phyloP scores from a whole-genome alignment of 1,140 invertebrate genomes.

The Ceratosolen fusciceps region DNA sequence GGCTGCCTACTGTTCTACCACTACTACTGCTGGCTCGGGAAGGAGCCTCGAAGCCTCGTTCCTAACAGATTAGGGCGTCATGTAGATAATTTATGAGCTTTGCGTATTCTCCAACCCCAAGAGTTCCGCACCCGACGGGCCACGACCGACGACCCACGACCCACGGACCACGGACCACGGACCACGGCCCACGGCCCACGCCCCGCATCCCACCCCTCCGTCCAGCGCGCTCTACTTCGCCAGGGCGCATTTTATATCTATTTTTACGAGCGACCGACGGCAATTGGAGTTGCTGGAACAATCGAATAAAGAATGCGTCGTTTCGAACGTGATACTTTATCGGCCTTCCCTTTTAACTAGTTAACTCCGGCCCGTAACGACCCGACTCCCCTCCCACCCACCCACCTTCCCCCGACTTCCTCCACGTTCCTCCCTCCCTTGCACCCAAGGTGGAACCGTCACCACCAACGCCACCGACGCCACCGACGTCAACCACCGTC shows the following conservation, averaged over 20 bases:
- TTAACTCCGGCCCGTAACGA: neutral
- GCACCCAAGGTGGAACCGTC: too few relatives aligned
- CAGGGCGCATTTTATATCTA: conserved; percentile 37
- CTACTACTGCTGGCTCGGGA: neutral
- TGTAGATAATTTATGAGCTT: conserved; percentile 45
- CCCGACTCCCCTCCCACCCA: neutral
- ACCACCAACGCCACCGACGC: too few relatives aligned
- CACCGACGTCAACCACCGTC: too few relatives aligned
- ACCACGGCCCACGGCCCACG: too few relatives aligned
- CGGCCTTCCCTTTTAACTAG: conserved; percentile 25
- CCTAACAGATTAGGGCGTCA: conserved; percentile 45
- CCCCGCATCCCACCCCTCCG: neutral
- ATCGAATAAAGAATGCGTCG: conserved; percentile 42
- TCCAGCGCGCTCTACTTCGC: neutral
- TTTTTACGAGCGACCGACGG: conserved; percentile 27
- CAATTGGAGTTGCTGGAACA: conserved; percentile 33
- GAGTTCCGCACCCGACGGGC: too few relatives aligned
- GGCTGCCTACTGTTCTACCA: too few relatives aligned
- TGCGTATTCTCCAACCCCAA: conserved; percentile 28
- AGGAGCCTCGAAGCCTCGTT: conserved; percentile 37
- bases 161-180: too few relatives aligned
- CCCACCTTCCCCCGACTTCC: too few relatives aligned
- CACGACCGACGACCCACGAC: too few relatives aligned
- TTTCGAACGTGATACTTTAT: conserved; percentile 37
- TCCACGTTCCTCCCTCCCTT: too few relatives aligned